Evolutionary conservation across 2,113 vertebrate species (phyloP).

Genomic region (Xiphias gladius): DNA sequence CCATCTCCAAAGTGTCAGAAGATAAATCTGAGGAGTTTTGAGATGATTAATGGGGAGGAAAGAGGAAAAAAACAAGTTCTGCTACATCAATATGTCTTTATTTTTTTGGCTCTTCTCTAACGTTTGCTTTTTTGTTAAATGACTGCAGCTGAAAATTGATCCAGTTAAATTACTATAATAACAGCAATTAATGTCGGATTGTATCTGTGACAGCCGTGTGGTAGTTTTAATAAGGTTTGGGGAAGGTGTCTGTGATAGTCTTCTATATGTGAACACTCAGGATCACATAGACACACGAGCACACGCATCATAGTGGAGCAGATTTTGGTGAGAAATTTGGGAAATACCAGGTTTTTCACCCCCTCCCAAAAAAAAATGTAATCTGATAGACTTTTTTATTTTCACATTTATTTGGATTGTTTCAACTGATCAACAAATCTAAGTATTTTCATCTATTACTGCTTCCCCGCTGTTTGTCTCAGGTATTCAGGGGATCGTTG

Average conservation of each 20-base stretch:
- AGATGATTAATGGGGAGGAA: too few relatives aligned
- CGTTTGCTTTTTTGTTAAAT: too few relatives aligned
- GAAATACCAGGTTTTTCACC: background rate
- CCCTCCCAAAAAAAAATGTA: too few relatives aligned
- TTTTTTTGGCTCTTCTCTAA: background rate
- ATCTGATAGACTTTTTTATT: too few relatives aligned
- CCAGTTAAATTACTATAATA: background rate
- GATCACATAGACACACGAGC: too few relatives aligned
- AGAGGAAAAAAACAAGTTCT: background rate
- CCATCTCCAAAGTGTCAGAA: too few relatives aligned
- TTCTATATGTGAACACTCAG: background rate
- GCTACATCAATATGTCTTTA: too few relatives aligned
- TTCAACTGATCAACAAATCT: background rate
- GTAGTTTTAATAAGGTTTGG: background rate
- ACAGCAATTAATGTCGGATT: background rate
- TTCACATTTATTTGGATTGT: background rate
- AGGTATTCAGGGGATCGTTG: slow-evolving; percentile 93
- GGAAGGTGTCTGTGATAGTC: background rate
- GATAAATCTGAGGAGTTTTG: background rate
- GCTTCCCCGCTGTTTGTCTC: background rate
- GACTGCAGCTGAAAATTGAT: background rate
- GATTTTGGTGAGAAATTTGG: too few relatives aligned
- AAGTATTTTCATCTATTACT: background rate
- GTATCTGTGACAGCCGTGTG: background rate
- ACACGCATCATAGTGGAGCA: too few relatives aligned